phyloP scores from a whole-genome alignment of 2,888 invertebrate genomes.

The Cryptus viduatorius region DNA sequence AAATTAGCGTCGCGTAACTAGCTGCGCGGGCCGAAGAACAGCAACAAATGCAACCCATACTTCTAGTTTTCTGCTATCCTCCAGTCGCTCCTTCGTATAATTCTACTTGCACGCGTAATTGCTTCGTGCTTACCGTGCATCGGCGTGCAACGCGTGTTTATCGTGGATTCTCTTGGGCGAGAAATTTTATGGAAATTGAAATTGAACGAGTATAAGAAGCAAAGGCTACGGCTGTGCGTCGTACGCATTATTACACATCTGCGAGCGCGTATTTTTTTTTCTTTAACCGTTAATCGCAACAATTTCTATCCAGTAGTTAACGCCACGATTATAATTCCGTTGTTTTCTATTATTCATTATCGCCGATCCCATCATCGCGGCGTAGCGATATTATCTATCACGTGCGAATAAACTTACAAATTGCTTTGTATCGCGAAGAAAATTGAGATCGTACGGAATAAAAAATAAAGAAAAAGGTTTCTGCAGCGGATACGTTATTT shows the following conservation, averaged over 20 bases:
- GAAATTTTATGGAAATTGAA: slow-evolving; percentile 63
- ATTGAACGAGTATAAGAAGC: slow-evolving; percentile 5
- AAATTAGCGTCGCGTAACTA: slow-evolving; percentile 61
- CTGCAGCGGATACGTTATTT: not conserved
- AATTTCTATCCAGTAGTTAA: slow-evolving; percentile 11
- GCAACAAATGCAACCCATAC: not conserved
- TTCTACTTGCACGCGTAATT: slow-evolving; percentile 42
- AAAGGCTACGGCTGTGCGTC: not conserved
- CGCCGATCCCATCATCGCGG: not conserved
- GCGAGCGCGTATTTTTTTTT: slow-evolving; percentile 10
- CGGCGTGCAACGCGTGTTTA: not conserved
- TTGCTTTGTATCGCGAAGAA: not conserved
- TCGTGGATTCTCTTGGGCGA: slow-evolving; percentile 11
- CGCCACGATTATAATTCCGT: slow-evolving; percentile 28
- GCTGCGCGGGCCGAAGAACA: slow-evolving; percentile 44
- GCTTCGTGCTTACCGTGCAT: slow-evolving; percentile 32
- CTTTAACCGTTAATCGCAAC: slow-evolving; percentile 56
- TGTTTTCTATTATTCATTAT: slow-evolving; percentile 12
- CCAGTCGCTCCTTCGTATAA: slow-evolving; percentile 29
- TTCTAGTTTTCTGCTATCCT: not conserved
- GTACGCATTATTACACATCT: slow-evolving; percentile 37
- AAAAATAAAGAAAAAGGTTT: not conserved
- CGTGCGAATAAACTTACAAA: not conserved
- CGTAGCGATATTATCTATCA: not conserved
- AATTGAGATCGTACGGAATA: not conserved